Conservation (phyloP, 2,113 vertebrate genomes). For the Proteles cristata region DNA sequence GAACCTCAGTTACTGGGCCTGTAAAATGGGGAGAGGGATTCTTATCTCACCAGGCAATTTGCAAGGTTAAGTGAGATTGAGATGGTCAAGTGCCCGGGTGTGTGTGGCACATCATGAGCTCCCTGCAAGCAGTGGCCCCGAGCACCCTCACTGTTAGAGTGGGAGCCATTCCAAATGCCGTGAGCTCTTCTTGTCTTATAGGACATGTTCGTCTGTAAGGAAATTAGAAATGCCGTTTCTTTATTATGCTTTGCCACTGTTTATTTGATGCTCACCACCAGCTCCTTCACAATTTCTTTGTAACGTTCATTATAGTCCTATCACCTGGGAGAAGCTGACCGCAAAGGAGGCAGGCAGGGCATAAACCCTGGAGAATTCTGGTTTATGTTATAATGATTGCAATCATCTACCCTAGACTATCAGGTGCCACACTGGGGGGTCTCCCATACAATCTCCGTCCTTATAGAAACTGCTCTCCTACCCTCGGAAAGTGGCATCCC, state of each 20-base stretch:
- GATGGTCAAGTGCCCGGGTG: fast-evolving
- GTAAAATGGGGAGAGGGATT: neutral
- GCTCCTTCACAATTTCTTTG: slow-evolving; percentile 5
- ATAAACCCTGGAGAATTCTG: neutral
- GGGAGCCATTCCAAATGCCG: neutral
- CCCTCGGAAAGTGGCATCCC: fast-evolving
- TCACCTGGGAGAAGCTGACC: neutral
- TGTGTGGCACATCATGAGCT: fast-evolving
- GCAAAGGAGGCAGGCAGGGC: neutral
- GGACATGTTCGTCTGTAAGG: neutral
- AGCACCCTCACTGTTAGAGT: neutral
- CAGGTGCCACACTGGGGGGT: fast-evolving
- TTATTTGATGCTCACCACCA: neutral
- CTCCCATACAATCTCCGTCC: fast-evolving
- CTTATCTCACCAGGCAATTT: neutral
- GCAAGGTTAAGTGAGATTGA: neutral
- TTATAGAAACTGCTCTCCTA: fast-evolving
- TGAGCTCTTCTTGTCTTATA: neutral
- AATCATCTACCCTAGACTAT: fast-evolving
- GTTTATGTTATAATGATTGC: neutral
- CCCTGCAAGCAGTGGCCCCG: neutral
- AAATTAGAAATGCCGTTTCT: neutral
- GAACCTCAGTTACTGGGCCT: neutral
- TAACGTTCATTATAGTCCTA: neutral
- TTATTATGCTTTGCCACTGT: neutral